A percentile compares a stretch with the other conserved stretches of the same genome.
These are phyloP conservation scores for Episyrphus balteatus DNA, from an alignment of 1,140 invertebrate species.

Conservation along the genomic window DNA sequence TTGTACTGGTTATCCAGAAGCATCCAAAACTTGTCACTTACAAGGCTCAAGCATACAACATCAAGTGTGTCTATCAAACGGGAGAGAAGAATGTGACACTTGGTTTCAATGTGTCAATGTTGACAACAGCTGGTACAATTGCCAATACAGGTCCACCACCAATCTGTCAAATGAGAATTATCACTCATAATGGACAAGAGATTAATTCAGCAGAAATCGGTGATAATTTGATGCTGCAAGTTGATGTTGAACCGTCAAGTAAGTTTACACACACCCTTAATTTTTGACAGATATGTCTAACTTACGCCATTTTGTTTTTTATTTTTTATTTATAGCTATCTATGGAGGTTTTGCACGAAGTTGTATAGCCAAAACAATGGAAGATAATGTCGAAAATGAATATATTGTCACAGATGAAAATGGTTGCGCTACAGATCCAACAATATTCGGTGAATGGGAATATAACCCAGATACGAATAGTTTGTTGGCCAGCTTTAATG, in stretches of 20 bases:
- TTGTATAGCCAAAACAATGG: constrained; percentile 86
- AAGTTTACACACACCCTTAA: constrained; percentile 32
- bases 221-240: constrained; percentile 80
- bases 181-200: constrained; percentile 73
- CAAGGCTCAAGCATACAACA: constrained; percentile 88
- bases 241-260: constrained; percentile 85
- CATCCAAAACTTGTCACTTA: constrained; percentile 92
- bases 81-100: constrained; percentile 87
- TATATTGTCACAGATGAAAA: constrained; percentile 89
- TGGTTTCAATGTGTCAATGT: constrained; percentile 90
- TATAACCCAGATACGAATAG: constrained; percentile 72
- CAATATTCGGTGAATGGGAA: constrained; percentile 88
- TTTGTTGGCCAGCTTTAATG: constrained; percentile 78
- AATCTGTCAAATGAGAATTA: constrained; percentile 84
- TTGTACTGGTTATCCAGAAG: constrained; percentile 87
- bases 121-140: constrained; percentile 88
- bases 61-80: constrained; percentile 88
- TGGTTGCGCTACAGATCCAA: constrained; percentile 84
- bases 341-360: constrained; percentile 89
- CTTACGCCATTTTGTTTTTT: neutral
- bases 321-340: constrained; percentile 57
- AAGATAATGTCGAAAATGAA: constrained; percentile 78
- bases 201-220: constrained; percentile 87
- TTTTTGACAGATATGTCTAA: neutral
- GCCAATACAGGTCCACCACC: constrained; percentile 90